Conservation (phyloP, 1,140 invertebrate species). For the Mycetomoellerius zeteki region DNA sequence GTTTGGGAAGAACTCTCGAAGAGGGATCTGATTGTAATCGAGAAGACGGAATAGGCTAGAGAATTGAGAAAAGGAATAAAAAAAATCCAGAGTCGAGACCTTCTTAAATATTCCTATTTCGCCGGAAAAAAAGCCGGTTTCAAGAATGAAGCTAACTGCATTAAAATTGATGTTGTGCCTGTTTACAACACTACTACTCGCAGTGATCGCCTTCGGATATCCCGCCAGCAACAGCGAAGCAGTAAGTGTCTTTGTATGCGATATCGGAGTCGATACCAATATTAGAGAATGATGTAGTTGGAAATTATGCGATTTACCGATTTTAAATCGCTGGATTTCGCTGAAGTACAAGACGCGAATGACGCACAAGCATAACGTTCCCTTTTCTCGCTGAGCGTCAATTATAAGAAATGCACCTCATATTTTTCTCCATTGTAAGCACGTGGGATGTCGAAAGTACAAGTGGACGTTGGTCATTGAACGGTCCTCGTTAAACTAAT, state of each 20-base stretch:
- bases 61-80: background rate
- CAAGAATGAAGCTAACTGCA: constrained; percentile 80
- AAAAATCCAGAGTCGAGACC: background rate
- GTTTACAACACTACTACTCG: constrained; percentile 72
- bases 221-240: constrained; percentile 82
- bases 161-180: constrained; percentile 76
- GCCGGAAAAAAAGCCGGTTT: background rate
- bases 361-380: background rate
- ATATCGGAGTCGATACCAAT: background rate
- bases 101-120: background rate
- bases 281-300: constrained; percentile 11
- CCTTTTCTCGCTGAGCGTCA: background rate
- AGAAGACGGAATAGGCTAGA: background rate
- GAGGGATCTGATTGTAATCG: background rate
- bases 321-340: constrained; percentile 5
- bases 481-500: constrained; percentile 61
- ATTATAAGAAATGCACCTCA: constrained; percentile 45
- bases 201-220: constrained; percentile 71
- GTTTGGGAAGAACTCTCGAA: background rate
- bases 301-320: constrained; percentile 7
- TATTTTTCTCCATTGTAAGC: constrained; percentile 29
- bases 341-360: background rate
- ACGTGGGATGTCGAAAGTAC: constrained; percentile 48
- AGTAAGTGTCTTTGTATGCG: constrained; percentile 76
- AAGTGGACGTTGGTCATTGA: constrained; percentile 64